phyloP scores from a whole-genome alignment of 2,888 invertebrate species.

The Galerucella calmariensis region DNA sequence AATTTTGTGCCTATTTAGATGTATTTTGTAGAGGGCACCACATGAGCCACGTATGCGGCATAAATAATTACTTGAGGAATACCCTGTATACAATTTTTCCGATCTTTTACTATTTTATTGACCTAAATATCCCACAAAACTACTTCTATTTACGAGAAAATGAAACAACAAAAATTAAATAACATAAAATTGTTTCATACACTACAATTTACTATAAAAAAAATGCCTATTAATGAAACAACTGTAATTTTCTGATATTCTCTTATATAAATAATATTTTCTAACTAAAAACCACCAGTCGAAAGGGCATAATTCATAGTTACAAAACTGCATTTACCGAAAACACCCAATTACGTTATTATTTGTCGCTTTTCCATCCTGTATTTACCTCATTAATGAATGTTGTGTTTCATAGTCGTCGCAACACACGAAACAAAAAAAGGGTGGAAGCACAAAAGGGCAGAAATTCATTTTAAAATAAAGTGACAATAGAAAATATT shows the following conservation, averaged over 20 bases:
- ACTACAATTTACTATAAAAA: conserved; percentile 10
- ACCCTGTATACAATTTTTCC: no score
- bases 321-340: conserved; percentile 24
- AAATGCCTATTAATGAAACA: conserved; percentile 14
- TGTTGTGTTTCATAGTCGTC: conserved; percentile 1
- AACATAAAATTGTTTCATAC: neutral
- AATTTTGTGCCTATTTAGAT: no score
- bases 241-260: conserved; percentile 7
- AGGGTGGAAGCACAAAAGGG: neutral
- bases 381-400: conserved; percentile 19
- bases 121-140: no score
- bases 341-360: conserved; percentile 24
- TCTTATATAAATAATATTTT: conserved; percentile 1
- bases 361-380: conserved; percentile 22
- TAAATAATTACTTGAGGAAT: no score
- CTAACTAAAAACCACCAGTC: conserved; percentile 14
- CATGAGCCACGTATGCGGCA: no score
- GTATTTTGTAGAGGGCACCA: no score
- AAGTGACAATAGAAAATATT: neutral
- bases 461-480: neutral
- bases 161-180: neutral
- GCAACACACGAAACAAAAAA: neutral
- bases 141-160: neutral
- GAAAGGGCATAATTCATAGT: conserved; percentile 20
- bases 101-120: no score